Percentiles rank a stretch among this genome's conserved stretches.
phyloP scores from a whole-genome alignment of 2,888 invertebrate genomes.

The Petrolisthes manimaculis region DNA sequence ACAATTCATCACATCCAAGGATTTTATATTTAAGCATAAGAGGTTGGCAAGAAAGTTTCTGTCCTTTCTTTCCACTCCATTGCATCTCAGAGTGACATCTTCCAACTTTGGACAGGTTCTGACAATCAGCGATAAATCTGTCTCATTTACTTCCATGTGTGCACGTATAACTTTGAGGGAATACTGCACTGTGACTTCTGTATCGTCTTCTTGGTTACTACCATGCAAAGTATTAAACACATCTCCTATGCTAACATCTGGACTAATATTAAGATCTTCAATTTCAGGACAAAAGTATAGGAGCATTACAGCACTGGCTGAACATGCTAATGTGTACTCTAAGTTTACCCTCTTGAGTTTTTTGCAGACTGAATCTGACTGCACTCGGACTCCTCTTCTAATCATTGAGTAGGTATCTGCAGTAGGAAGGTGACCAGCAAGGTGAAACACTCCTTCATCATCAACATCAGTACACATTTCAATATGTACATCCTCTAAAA shows the following conservation, averaged over 20 bases:
- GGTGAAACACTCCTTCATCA: slow-evolving; percentile 53
- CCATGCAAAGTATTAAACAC: slow-evolving; percentile 61
- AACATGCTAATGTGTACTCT: slow-evolving; percentile 56
- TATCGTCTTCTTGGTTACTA: slow-evolving; percentile 42
- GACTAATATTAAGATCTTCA: slow-evolving; percentile 52
- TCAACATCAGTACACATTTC: slow-evolving; percentile 57
- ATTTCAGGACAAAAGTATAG: slow-evolving; percentile 56
- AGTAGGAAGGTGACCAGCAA: slow-evolving; percentile 49
- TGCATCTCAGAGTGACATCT: slow-evolving; percentile 52
- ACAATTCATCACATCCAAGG: slow-evolving; percentile 56
- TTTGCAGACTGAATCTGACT: slow-evolving; percentile 43
- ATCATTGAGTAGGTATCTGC: slow-evolving; percentile 40
- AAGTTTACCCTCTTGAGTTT: slow-evolving; percentile 47
- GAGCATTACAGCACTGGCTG: slow-evolving; percentile 48
- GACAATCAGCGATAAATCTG: slow-evolving; percentile 53
- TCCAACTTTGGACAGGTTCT: slow-evolving; percentile 54
- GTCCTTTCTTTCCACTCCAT: slow-evolving; percentile 60
- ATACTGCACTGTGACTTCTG: slow-evolving; percentile 39
- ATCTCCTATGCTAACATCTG: slow-evolving; percentile 61
- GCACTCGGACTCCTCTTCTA: slow-evolving; percentile 42
- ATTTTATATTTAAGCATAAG: slow-evolving; percentile 27
- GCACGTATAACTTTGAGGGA: slow-evolving; percentile 38
- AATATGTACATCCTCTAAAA: slow-evolving; percentile 50
- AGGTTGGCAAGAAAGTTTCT: slow-evolving; percentile 59
- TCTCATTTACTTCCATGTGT: slow-evolving; percentile 58